Evolutionary conservation across 2,797 vertebrate species (phyloP).

Genomic region (Microcaecilia unicolor): DNA sequence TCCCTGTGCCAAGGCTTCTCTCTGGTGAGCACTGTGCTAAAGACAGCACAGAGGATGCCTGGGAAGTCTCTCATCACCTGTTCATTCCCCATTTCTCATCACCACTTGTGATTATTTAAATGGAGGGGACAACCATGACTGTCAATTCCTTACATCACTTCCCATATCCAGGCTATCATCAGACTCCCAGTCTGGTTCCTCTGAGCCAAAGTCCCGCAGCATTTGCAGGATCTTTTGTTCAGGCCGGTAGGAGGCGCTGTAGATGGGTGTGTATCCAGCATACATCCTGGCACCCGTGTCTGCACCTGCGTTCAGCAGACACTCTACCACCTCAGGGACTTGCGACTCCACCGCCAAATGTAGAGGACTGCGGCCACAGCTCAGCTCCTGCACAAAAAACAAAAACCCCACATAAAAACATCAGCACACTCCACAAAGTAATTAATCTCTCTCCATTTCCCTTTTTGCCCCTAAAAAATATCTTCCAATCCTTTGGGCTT

Average conservation of each 20-base stretch:
- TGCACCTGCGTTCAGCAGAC: conserved; percentile 41
- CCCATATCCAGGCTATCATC: conserved; percentile 31
- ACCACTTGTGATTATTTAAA: no score
- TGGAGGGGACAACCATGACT: no score
- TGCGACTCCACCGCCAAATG: conserved; percentile 62
- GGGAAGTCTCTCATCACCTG: neutral
- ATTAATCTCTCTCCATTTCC: neutral
- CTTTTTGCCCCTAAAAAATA: neutral
- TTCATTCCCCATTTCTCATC: conserved; percentile 8
- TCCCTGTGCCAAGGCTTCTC: neutral
- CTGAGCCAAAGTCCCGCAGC: conserved; percentile 46
- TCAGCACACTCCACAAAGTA: neutral
- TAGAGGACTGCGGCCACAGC: conserved; percentile 55
- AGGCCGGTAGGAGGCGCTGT: conserved; percentile 52
- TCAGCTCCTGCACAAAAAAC: conserved; percentile 40
- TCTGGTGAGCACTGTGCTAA: no score
- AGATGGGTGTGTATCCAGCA: conserved; percentile 54
- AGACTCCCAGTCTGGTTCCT: conserved; percentile 33
- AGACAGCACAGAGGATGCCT: no score
- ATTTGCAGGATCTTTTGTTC: conserved; percentile 35
- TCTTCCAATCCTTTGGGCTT: no score
- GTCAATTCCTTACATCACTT: conserved; percentile 7
- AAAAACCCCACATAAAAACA: neutral
- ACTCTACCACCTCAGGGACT: conserved; percentile 32
- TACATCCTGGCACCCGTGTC: conserved; percentile 47